A percentile compares a stretch with the other conserved stretches of the same genome.
Conservation (phyloP, 2,888 invertebrate species). For the Xestia rhomboidea region DNA sequence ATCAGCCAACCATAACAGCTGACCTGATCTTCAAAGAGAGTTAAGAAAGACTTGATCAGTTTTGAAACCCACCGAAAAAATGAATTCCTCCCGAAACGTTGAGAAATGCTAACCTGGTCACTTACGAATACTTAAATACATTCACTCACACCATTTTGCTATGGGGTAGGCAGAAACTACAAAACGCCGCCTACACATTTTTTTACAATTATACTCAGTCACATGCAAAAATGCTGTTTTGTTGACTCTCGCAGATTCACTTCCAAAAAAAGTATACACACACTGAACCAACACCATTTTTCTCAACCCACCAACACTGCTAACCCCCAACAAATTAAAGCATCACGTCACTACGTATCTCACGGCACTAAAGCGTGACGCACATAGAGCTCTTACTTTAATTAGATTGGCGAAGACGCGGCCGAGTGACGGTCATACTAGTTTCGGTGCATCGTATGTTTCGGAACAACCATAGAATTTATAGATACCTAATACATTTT, state of each 20-base stretch:
- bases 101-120: neutral
- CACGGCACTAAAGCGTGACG: conserved; percentile 63
- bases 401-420: conserved; percentile 70
- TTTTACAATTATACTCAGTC: neutral
- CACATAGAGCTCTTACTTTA: conserved; percentile 74
- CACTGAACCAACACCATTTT: neutral
- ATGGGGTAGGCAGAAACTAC: neutral
- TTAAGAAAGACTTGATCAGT: neutral
- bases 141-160: neutral
- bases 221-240: neutral
- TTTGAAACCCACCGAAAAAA: neutral
- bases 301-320: neutral
- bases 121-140: neutral
- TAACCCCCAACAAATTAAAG: conserved; percentile 9
- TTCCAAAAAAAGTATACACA: neutral
- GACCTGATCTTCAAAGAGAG: neutral
- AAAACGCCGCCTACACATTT: neutral
- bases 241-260: neutral
- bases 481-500: conserved; percentile 33
- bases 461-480: neutral
- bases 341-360: conserved; percentile 37
- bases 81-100: neutral
- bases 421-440: conserved; percentile 36
- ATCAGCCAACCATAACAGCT: neutral
- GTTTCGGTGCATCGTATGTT: conserved; percentile 22